Conservation (phyloP, 2,113 vertebrate species). For the Pheucticus melanocephalus region DNA sequence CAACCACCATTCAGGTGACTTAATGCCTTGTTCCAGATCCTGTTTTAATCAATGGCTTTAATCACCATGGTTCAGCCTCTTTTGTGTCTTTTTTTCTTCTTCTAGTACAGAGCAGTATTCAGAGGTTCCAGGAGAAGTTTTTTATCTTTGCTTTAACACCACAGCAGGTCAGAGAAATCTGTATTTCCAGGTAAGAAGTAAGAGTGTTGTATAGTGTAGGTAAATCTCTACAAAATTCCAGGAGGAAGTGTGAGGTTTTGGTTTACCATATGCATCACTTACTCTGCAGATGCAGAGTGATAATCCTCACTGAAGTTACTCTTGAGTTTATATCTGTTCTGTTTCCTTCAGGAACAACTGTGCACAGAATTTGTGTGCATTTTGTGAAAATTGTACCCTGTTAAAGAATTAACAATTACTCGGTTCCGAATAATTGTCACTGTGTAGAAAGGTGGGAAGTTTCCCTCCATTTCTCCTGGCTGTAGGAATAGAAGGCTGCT, state of each 20-base stretch:
- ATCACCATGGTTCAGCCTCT: not conserved
- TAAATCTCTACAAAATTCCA: not conserved
- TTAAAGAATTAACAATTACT: not conserved
- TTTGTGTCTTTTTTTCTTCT: not conserved
- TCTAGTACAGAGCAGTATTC: conserved; percentile 85
- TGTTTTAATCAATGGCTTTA: not conserved
- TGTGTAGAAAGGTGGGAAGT: not conserved
- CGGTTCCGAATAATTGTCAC: rapidly evolving
- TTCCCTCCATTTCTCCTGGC: not conserved
- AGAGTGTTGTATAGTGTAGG: not conserved
- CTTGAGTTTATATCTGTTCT: not conserved
- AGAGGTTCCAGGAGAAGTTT: conserved; percentile 95
- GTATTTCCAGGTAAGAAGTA: conserved; percentile 90
- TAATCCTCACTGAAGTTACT: not conserved
- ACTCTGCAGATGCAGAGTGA: not conserved
- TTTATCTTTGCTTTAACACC: conserved; percentile 98
- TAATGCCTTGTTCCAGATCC: not conserved
- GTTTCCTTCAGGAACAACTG: not conserved
- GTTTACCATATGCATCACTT: rapidly evolving
- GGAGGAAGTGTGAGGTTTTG: rapidly evolving
- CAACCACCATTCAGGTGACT: not conserved
- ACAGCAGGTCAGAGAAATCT: conserved; percentile 97
- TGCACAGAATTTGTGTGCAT: not conserved
- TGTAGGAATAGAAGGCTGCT: not conserved
- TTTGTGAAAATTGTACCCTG: rapidly evolving